Evolutionary conservation across 2,113 vertebrate species (phyloP), one percentile per base, ranked within the genome.

Genomic region (Vidua macroura): DNA sequence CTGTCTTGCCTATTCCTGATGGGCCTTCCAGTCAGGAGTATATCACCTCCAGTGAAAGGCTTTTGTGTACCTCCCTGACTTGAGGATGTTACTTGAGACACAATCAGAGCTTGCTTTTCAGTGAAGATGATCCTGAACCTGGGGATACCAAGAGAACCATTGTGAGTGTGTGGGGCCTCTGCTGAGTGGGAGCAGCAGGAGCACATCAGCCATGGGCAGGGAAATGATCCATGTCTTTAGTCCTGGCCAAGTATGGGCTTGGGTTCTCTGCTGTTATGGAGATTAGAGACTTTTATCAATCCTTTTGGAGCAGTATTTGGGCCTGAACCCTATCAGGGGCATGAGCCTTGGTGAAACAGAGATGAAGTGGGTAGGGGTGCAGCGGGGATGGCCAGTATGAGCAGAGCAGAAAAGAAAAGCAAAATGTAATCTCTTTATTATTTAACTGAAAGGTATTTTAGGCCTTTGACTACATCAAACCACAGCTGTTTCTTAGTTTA

Each of bases 81-180:
- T 8, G 18, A 67, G 15, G 55, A 44, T 9, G 23, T 27, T 60
- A 53, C 53, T 28, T 0, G 0, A 64, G 25, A 28, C 39, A 55
- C 1, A 37, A 31, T 6, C 23, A 23, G 52, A 73, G 25, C 9
- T 59, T 0, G 0, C 19, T 59, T 76, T 70, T 58, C 39, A 52
- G 44, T 7, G 56, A 31, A 62, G 30, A 8, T 20, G 52, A 25
- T 25, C 17, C 35, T 44, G 41, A 77, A 35, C 5, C 15, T 52
- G 27, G 15, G 4, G 23, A 9, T 33, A 70, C 33, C 28, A 58
- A 31, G 7, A 41, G 22, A 41, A 70, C 9, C 0, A 1, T 2
- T 2, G 1, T 25, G 23, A 72, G 24, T 5, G 20, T 2, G 2
- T 3, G 4, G 15, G 25, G 4, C 28, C 33, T 35, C 15, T 72